phyloP scores from a whole-genome alignment of 2,113 vertebrate genomes.

The Macaca fascicularis region DNA sequence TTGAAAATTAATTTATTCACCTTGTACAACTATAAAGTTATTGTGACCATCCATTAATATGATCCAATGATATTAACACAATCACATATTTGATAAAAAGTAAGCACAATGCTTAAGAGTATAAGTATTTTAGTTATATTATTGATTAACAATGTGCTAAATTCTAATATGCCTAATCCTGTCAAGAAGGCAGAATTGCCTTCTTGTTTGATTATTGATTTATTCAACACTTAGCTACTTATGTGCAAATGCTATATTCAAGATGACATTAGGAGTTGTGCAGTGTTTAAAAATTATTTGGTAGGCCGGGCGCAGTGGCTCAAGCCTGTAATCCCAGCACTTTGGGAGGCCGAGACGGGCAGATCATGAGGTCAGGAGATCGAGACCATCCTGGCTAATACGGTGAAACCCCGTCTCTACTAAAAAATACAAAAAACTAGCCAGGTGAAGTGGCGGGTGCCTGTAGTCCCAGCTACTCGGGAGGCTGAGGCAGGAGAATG shows the following conservation, averaged over 20 bases:
- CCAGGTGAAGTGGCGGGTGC: too few species aligned
- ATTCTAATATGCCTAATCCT: not conserved
- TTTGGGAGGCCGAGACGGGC: too few species aligned
- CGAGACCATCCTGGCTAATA: too few species aligned
- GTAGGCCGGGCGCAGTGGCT: not conserved
- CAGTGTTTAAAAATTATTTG: not conserved
- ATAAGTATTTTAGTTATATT: not conserved
- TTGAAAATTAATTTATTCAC: slow-evolving; percentile 8
- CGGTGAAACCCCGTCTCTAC: too few species aligned
- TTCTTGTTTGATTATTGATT: not conserved
- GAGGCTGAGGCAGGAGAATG: too few species aligned
- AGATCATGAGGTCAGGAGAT: too few species aligned
- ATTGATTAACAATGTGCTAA: not conserved
- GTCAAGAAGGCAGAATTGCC: not conserved
- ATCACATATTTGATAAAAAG: not conserved
- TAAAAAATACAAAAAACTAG: too few species aligned
- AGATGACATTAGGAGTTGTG: not conserved
- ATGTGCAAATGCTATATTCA: not conserved
- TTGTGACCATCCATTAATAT: not conserved
- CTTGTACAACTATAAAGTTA: not conserved
- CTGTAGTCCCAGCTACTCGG: too few species aligned
- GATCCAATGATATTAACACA: not conserved
- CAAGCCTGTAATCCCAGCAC: too few species aligned
- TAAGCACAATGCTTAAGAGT: not conserved
- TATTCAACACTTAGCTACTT: not conserved